Evolutionary conservation across 2,888 invertebrate genomes (phyloP).

Genomic region (Drosophila colorata): DNA sequence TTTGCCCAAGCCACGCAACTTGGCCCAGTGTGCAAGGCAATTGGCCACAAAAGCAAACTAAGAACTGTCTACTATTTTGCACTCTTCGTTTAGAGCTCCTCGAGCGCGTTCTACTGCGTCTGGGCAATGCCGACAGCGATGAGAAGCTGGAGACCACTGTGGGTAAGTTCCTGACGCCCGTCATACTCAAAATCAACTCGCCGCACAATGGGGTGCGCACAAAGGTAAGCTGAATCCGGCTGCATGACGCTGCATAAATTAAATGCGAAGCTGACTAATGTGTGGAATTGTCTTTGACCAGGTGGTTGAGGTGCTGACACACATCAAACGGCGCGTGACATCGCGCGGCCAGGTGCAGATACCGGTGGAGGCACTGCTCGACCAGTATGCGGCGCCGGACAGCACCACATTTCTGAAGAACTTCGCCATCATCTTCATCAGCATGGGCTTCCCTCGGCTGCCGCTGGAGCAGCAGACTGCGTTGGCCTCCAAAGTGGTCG

Average conservation of each 20-base stretch:
- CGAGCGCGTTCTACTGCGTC: constrained; percentile 94
- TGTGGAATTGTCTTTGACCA: constrained; percentile 80
- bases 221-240: constrained; percentile 85
- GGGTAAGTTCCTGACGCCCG: constrained; percentile 92
- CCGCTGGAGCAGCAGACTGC: constrained; percentile 90
- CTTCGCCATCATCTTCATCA: constrained; percentile 96
- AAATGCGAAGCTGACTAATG: constrained; percentile 17
- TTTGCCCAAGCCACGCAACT: background rate
- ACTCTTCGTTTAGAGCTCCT: constrained; percentile 88
- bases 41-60: background rate
- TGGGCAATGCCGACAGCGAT: constrained; percentile 95
- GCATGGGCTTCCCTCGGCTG: constrained; percentile 95
- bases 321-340: constrained; percentile 95
- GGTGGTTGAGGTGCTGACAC: constrained; percentile 96
- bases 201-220: constrained; percentile 92
- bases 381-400: constrained; percentile 90
- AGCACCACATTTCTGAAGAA: constrained; percentile 92
- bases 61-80: constrained; percentile 20
- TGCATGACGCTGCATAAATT: constrained; percentile 55
- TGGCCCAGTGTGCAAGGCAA: background rate
- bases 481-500: constrained; percentile 90
- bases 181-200: constrained; percentile 95
- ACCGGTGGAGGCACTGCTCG: constrained; percentile 93
- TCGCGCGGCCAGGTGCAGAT: constrained; percentile 93
- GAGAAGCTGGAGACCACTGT: constrained; percentile 94